phyloP scores from a whole-genome alignment of 2,888 invertebrate species.

The Oeneis ivallda region DNA sequence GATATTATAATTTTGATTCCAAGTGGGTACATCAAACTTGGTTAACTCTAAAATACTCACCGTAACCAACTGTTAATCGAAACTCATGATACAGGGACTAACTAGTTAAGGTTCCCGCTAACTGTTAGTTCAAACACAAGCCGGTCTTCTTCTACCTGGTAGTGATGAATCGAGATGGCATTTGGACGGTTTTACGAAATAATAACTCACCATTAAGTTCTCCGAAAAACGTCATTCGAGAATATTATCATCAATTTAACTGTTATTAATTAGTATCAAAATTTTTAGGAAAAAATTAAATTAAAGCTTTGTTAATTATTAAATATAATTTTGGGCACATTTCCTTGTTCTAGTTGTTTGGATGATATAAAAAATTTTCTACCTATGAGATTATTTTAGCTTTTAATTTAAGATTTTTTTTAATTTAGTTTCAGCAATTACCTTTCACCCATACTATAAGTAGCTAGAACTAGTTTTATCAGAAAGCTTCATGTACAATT shows the following conservation, averaged over 20 bases:
- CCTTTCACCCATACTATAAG: too few relatives aligned
- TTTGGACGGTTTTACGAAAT: conserved; percentile 14
- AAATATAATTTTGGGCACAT: too few relatives aligned
- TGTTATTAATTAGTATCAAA: too few relatives aligned
- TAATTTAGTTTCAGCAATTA: too few relatives aligned
- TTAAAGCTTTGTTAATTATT: too few relatives aligned
- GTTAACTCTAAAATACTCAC: conserved; percentile 27
- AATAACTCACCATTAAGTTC: not conserved
- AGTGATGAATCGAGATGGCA: conserved; percentile 29
- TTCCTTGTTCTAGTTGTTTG: too few relatives aligned
- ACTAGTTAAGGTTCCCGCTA: conserved; percentile 62
- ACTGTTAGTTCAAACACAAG: conserved; percentile 66
- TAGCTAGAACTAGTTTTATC: too few relatives aligned
- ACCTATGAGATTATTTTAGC: too few relatives aligned
- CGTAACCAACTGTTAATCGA: conserved; percentile 46
- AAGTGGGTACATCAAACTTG: not conserved
- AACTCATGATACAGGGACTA: conserved; percentile 52
- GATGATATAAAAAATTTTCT: too few relatives aligned
- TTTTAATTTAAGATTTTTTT: too few relatives aligned
- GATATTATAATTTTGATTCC: not conserved
- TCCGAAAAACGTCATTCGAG: not conserved
- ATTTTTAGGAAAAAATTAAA: too few relatives aligned
- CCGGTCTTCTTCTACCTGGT: conserved; percentile 58
- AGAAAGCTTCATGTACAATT: too few relatives aligned
- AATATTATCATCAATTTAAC: not conserved